Conservation (phyloP, 2,797 vertebrate species). For the Micropoecilia bifurca region DNA sequence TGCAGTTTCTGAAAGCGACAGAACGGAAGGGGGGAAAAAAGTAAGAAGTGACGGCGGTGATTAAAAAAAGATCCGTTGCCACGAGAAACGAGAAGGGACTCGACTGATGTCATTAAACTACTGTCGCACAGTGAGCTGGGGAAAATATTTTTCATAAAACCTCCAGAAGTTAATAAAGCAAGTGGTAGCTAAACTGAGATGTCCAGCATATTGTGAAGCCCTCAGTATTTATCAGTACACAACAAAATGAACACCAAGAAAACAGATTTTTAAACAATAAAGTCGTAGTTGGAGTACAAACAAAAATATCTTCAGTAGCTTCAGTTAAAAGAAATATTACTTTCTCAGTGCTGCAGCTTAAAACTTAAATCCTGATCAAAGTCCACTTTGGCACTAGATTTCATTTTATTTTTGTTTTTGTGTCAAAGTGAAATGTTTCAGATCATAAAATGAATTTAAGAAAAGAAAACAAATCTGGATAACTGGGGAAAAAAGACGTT, state of each 20-base stretch:
- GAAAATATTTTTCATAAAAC: constrained; percentile 28
- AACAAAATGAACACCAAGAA: neutral
- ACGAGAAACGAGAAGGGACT: neutral
- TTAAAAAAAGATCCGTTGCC: neutral
- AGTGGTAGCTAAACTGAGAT: constrained; percentile 26
- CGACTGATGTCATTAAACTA: constrained; percentile 14
- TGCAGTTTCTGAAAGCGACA: constrained; percentile 88
- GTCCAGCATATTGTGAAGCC: constrained; percentile 4
- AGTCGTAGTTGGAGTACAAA: neutral
- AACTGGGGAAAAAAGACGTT: neutral
- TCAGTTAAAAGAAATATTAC: neutral
- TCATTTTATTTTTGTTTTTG: neutral
- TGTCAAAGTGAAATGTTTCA: neutral
- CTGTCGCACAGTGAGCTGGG: neutral
- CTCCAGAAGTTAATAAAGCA: constrained; percentile 41
- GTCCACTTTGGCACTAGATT: neutral
- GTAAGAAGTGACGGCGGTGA: neutral
- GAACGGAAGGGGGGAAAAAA: neutral
- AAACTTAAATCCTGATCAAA: neutral
- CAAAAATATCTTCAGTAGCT: neutral
- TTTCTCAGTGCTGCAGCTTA: neutral
- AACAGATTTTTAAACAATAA: neutral
- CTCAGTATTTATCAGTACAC: neutral
- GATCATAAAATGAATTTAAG: neutral
- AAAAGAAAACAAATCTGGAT: neutral